phyloP scores from a whole-genome alignment of 1,140 invertebrate genomes.

The Drosophila prosaltans region DNA sequence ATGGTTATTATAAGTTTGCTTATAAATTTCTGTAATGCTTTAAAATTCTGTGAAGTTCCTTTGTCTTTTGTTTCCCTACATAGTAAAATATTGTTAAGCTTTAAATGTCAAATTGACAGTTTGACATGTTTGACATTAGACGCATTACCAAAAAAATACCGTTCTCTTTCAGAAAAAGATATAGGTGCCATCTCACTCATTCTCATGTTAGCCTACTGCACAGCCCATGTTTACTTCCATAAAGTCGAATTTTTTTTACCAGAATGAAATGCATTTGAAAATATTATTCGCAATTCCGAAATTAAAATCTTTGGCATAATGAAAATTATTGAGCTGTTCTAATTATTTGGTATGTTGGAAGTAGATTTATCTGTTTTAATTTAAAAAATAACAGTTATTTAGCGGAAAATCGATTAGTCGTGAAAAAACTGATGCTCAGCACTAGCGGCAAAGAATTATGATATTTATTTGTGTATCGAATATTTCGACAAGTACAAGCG shows the following conservation, averaged over 20 bases:
- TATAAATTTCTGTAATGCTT: conserved; percentile 36
- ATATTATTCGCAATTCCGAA: too few relatives aligned
- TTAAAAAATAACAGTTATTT: neutral
- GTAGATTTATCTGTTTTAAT: neutral
- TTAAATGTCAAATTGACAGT: neutral
- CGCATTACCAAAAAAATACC: neutral
- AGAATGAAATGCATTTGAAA: too few relatives aligned
- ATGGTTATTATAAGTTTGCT: conserved; percentile 81
- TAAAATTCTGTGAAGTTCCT: too few relatives aligned
- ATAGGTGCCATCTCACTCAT: neutral
- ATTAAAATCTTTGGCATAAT: too few relatives aligned
- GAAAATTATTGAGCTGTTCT: too few relatives aligned
- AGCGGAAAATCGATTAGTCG: neutral
- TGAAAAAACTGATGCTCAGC: neutral
- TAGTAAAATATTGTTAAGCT: neutral
- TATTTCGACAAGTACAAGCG: neutral
- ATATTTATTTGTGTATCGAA: neutral
- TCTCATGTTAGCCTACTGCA: neutral
- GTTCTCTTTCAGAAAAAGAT: neutral
- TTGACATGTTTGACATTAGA: neutral
- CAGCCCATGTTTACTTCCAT: too few relatives aligned
- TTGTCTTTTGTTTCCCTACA: too few relatives aligned
- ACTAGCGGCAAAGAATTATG: neutral
- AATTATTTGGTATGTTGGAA: too few relatives aligned
- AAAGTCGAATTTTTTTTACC: too few relatives aligned